A percentile compares a stretch with the other conserved stretches of the same genome.
Evolutionary conservation across 2,797 vertebrate genomes (phyloP).

Genomic region (Microtus agrestis): DNA sequence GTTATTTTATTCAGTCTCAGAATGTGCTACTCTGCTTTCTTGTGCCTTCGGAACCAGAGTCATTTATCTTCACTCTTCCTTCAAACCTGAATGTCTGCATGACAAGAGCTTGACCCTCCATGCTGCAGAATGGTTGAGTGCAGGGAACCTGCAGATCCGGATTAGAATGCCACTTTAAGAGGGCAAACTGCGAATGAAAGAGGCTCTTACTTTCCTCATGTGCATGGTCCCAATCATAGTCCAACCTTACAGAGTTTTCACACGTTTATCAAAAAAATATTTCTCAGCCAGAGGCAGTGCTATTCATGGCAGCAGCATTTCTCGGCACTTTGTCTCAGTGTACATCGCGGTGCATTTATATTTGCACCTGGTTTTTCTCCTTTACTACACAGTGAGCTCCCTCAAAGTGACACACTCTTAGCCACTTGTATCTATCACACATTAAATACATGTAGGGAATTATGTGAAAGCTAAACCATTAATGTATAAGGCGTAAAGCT

Average conservation of each 20-base stretch:
- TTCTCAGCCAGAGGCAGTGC: not conserved
- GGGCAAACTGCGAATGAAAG: not conserved
- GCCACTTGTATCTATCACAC: not conserved
- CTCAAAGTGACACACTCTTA: not conserved
- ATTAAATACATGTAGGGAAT: not conserved
- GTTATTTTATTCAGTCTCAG: not conserved
- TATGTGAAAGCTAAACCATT: not conserved
- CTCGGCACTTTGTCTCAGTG: not conserved
- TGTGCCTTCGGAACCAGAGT: not conserved
- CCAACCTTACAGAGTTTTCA: not conserved
- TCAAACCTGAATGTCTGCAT: not conserved
- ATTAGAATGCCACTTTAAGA: not conserved
- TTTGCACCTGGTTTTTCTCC: not conserved
- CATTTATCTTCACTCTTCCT: not conserved
- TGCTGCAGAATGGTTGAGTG: not conserved
- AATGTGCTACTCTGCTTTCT: not conserved
- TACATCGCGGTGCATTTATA: not conserved
- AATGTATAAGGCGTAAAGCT: not conserved
- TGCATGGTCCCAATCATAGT: not conserved
- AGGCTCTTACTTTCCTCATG: not conserved
- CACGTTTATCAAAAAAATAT: not conserved
- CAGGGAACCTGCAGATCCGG: not conserved
- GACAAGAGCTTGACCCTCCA: no score
- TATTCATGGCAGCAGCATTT: not conserved
- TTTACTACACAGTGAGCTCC: not conserved